Evolutionary conservation across 2,888 invertebrate species (phyloP), one percentile per base, ranked within the genome.

Genomic region (Byasa hedistus): DNA sequence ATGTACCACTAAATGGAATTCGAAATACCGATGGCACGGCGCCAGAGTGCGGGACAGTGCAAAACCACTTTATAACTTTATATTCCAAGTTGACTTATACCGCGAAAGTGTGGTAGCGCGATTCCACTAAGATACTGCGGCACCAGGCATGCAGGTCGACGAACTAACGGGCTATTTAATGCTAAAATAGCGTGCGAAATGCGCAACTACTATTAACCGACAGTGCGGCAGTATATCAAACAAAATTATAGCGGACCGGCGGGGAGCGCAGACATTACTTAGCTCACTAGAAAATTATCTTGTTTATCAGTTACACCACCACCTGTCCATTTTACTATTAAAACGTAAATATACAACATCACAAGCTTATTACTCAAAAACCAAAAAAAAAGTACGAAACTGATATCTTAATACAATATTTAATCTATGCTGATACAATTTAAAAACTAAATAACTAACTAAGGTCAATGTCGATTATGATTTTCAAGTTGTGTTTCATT

Each of bases 151-250:
- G 36, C 61, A 51, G 66, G 57, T 66, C 66, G 56, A 48, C 57
- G 66, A 66, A 23, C 66, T 61, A 61, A 67, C 27, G 59, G 58
- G 63, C 58, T 22, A 79, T 81, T 83, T 83, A 75, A 78, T 79
- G 78, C 71, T 80, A 77, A 85, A 86, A 80, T 79, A 71, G 79
- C 79, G 79, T 81, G 79, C 78, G 75, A 81, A 84, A 79, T 76
- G 76, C 74, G 70, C 70, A 77, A 83, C 79, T 80, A 77, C 75
- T 79, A 77, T 76, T 78, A 76, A 77, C 78, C 76, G 74, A 75
- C 74, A 73, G 74, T 78, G 76, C 78, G 78, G 76, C 78, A 71
- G 78, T 85, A 86, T 84, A 86, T 87, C 84, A 83, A 79, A 77
- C 73, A 69, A 80, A 86, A 84, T 85, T 85, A 83, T 79, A 82